Conservation (phyloP, 2,888 invertebrate species). For the Drosophila anomelani region DNA sequence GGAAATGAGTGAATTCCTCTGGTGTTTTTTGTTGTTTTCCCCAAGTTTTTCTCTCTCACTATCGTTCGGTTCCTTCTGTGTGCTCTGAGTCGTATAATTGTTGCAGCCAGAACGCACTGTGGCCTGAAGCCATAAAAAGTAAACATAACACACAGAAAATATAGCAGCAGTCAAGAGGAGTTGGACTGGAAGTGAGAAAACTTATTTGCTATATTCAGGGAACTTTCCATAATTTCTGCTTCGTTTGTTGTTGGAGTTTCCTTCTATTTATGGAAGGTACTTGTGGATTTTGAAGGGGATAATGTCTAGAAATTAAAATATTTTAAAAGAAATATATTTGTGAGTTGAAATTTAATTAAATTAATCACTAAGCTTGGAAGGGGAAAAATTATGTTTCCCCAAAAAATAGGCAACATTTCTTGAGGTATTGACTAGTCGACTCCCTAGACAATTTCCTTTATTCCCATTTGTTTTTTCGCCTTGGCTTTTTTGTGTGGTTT, state of each 20-base stretch:
- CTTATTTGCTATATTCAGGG: conserved; percentile 80
- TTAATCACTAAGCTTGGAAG: not conserved
- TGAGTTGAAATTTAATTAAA: not conserved
- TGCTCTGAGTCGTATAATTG: conserved; percentile 76
- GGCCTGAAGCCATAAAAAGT: conserved; percentile 76
- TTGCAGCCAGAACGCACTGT: conserved; percentile 72
- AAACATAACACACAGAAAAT: conserved; percentile 62
- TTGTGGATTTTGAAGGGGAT: not conserved
- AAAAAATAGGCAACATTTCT: not conserved
- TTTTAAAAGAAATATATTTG: not conserved
- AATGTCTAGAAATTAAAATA: not conserved
- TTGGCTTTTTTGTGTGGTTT: conserved; percentile 57
- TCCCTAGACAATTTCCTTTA: not conserved
- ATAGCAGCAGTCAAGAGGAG: conserved; percentile 20
- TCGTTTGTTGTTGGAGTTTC: conserved; percentile 54
- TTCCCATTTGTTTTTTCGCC: conserved; percentile 7
- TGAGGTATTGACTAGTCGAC: not conserved
- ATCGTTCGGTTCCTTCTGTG: conserved; percentile 45
- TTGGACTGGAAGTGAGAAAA: conserved; percentile 63
- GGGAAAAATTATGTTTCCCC: not conserved
- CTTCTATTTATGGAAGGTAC: conserved; percentile 9
- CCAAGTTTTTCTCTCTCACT: conserved; percentile 31
- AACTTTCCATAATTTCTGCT: conserved; percentile 79
- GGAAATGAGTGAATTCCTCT: conserved; percentile 75
- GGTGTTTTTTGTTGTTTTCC: conserved; percentile 59